Base-by-base conservation (phyloP, 2,797 vertebrate species). In the Centroberyx gerrardi region DNA sequence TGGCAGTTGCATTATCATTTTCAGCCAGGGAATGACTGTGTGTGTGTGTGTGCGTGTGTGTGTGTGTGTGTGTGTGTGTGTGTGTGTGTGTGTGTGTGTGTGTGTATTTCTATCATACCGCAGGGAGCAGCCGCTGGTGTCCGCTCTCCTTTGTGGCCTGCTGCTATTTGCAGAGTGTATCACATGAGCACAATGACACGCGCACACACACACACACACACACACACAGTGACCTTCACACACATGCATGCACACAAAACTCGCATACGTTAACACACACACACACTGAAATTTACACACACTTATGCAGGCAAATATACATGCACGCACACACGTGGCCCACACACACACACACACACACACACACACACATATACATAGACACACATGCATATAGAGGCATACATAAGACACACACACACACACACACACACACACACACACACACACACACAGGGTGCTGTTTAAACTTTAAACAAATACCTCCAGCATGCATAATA, bases 101-200 rank as follows among this genome's bases (percentile, higher is more conserved):
- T 78, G 63, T 66, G 79, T 84, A 81, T 88, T 83, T 75, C 76
- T 82, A 59, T 89, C 84, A 83, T 87, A 77, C 90, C 83, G 58
- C 62, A 70, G 88, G 76, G 88, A 85, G 76, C 76, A 76, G 77
- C 60, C 71, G n/a, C 70, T 58, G 61, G 81, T 76, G 84, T 91
- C 82, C 49, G 33, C 56, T 78, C 73, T 88, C 77, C 73, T 85
- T 73, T 85, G 85, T 87, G 84, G 72, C 72, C 62, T 31, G 58
- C 62, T 86, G 87, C 88, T 91, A 92, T 92, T 92, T 90, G 76
- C 74, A 89, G 88, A 85, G 63, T 78, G 59, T 75, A 81, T 90
- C 87, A 87, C 68, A 84, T 87, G 89, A 89, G 81, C 82, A 88
- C 84, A 82, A 31, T 56, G 31, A 44, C 68, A 72, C 42, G 61